Evolutionary conservation across 1,140 invertebrate species (phyloP), one percentile per base, ranked within the genome.

Genomic region (Apis florea): DNA sequence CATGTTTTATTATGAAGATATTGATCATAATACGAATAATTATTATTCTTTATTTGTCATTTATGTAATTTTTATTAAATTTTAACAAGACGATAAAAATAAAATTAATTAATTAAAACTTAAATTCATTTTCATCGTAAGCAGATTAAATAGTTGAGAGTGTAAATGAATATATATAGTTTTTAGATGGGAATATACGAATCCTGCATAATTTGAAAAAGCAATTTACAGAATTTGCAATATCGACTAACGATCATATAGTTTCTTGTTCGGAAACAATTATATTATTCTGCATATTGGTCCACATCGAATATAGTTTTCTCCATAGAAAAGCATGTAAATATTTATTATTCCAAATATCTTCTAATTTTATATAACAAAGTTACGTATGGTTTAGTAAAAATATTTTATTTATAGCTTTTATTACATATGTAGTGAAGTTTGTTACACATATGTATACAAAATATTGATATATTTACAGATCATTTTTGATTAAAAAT

Each of bases 181-280:
- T 66, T 66, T 66, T 40, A 31, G 31, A 66, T 3, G 26, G 40
- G 40, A 40, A 10, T 66, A 4, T 11, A 66, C 19, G 31, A 66
- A 66, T 40, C 12, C 8, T 66, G 19, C 17, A 66, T 66, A 66
- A 66, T 40, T 40, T 66, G 31, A 24, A 19, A 21, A 19, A 66
- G 31, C 31, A 66, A 66, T 66, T 66, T 66, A 66, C 31, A 66
- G 63, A 66, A 66, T 66, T 66, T 31, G 31, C 63, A 66, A 31
- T 66, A 66, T 66, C 19, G 31, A 66, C 31, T 66, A 40, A 66
- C 10, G 31, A 66, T 21, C 13, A 15, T 19, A 40, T 66, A 66
- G 63, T 40, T 66, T 40, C 17, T 19, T 21, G 19, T 66, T 66
- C 5, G 19, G 31, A 66, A 66, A 40, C 31, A 66, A 66, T 31